phyloP scores from a whole-genome alignment of 2,888 invertebrate genomes.

The Melanchra persicariae region DNA sequence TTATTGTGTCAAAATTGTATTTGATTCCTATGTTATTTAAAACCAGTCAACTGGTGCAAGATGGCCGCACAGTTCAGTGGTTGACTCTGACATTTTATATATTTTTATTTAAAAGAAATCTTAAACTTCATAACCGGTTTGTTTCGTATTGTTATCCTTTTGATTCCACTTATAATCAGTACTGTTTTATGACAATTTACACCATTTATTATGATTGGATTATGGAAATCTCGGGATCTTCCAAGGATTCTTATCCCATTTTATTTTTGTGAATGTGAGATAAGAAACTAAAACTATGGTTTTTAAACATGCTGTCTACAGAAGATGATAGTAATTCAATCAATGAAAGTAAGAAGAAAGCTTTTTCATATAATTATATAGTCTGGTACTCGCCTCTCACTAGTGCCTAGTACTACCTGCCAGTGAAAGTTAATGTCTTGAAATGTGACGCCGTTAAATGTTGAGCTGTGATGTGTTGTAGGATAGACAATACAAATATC shows the following conservation, averaged over 20 bases:
- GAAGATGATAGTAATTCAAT: constrained; percentile 31
- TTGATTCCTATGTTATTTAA: background rate
- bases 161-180: background rate
- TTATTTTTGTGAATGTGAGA: background rate
- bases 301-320: background rate
- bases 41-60: background rate
- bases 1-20: background rate
- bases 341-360: constrained; percentile 52
- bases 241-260: background rate
- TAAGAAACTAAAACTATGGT: background rate
- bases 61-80: too few relatives aligned
- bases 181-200: background rate
- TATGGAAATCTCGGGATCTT: background rate
- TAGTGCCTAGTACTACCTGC: constrained; percentile 41
- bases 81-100: too few relatives aligned
- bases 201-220: background rate
- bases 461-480: constrained; percentile 22
- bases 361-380: constrained; percentile 49
- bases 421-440: constrained; percentile 61
- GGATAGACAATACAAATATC: background rate
- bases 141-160: background rate
- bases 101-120: too few relatives aligned
- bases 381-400: constrained; percentile 49
- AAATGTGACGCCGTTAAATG: constrained; percentile 37
- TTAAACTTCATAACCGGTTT: background rate